Evolutionary conservation across 2,113 vertebrate species (phyloP), one percentile per base, ranked within the genome.

Genomic region (Hippopotamus amphibius): DNA sequence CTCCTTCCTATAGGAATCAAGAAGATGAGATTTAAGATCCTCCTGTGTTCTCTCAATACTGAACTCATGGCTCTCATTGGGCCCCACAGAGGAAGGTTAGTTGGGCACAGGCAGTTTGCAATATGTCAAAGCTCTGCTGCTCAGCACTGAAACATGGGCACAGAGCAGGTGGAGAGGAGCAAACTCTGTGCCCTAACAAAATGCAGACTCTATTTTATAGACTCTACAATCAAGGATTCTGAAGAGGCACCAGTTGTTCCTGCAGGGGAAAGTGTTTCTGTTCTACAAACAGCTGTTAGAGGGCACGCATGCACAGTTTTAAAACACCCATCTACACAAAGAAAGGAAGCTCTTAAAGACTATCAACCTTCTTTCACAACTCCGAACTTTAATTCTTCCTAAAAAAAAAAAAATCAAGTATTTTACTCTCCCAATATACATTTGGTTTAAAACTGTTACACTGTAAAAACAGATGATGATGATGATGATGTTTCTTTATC

Each of bases 311-410:
- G 17, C 11, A 16, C 14, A 86, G 48, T 43, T 93, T 65, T 81
- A 22, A 88, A 82, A 91, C n/a, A 6, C 6, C 46, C 57, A 61
- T 30, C 74, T 41, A 65, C 0, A 41, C 50, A 37, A 96, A 85
- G 61, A 66, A 41, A 53, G 6, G 10, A 86, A 65, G 53, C 41
- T 90, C 72, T 77, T 53, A 30, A 94, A 28, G 68, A 59, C 19
- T 19, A 21, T 92, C 37, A 87, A 46, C 2, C 57, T 92, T 79
- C 61, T 91, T 97, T 90, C 63, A 59, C 79, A 87, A 66, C 28
- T 57, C n/a, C 57, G 12, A 90, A 74, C 33, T 59, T 69, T 63
- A 87, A 76, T 80, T 50, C 82, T 81, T 74, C 53, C 41, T 55
- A 66, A 50, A 86, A 92, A 81, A 77, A 93, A 30, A 68, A 50